phyloP scores from a whole-genome alignment of 1,140 invertebrate genomes.

The Drosophila bipectinata region DNA sequence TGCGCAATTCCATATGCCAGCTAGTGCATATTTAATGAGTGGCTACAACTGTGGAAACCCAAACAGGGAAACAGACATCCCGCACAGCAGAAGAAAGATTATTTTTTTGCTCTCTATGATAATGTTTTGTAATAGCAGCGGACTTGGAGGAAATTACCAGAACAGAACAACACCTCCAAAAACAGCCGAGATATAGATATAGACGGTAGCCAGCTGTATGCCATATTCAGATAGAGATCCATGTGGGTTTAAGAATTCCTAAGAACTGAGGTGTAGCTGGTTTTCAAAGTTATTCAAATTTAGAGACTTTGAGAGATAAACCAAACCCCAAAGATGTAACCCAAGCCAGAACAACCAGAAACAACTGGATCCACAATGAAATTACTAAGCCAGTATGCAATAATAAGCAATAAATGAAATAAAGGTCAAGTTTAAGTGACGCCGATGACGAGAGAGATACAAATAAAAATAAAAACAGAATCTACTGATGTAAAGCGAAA shows the following conservation, averaged over 20 bases:
- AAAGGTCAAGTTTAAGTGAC: conserved; percentile 79
- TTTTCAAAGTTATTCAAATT: background rate
- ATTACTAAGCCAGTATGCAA: conserved; percentile 47
- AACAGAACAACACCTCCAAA: conserved; percentile 31
- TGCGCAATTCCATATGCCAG: conserved; percentile 46
- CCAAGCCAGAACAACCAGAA: conserved; percentile 30
- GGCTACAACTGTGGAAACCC: conserved; percentile 21
- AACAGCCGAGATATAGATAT: conserved; percentile 26
- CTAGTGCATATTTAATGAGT: conserved; percentile 63
- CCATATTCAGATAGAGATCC: conserved; percentile 7
- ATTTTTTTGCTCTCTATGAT: conserved; percentile 31
- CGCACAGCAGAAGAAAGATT: conserved; percentile 6
- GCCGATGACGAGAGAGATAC: conserved; percentile 30
- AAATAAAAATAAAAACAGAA: conserved; percentile 13
- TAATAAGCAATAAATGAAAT: conserved; percentile 74
- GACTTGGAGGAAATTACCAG: conserved; percentile 53
- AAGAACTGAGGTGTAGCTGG: conserved; percentile 3
- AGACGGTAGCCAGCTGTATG: conserved; percentile 23
- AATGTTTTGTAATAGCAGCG: conserved; percentile 32
- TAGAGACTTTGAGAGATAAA: too few species aligned
- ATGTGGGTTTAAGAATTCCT: conserved; percentile 19
- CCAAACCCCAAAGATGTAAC: background rate
- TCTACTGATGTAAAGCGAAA: conserved; percentile 34
- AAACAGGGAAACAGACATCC: conserved; percentile 18
- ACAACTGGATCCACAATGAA: conserved; percentile 42